Evolutionary conservation across 2,113 vertebrate species (phyloP).

Genomic region (Thomomys bottae): DNA sequence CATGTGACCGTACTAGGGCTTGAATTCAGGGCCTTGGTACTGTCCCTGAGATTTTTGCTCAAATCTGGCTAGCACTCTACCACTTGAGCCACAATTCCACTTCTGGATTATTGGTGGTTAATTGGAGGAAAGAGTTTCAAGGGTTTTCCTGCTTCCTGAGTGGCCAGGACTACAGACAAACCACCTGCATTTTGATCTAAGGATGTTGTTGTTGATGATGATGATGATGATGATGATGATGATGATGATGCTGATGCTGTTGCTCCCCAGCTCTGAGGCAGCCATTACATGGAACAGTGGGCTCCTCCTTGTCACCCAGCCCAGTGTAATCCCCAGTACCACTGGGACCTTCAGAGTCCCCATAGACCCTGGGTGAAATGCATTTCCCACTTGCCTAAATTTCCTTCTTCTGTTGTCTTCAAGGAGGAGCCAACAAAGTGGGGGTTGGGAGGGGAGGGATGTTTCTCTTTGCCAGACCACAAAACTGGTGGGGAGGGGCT

Average conservation of each 20-base stretch:
- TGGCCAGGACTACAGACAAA: no score
- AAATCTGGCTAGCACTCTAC: no score
- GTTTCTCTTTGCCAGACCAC: not conserved
- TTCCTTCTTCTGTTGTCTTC: not conserved
- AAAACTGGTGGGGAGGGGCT: not conserved
- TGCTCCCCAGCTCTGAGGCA: not conserved
- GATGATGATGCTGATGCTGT: accelerated
- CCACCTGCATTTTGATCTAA: not conserved
- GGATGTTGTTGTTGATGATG: accelerated
- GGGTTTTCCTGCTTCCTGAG: no score
- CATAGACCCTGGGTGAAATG: not conserved
- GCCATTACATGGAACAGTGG: accelerated
- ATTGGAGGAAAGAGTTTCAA: no score
- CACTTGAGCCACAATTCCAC: no score
- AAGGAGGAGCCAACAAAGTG: not conserved
- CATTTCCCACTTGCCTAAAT: not conserved
- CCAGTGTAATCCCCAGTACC: not conserved
- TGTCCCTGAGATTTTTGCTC: no score
- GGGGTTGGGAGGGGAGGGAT: not conserved
- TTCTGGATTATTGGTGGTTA: no score
- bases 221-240: no score
- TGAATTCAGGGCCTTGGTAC: no score
- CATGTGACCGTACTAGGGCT: no score
- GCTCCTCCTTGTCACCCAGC: no score
- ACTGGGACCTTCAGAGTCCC: not conserved